These are phyloP conservation scores for Platyura marginata DNA, from an alignment of 1,140 invertebrate genomes.

Conservation along the genomic window DNA sequence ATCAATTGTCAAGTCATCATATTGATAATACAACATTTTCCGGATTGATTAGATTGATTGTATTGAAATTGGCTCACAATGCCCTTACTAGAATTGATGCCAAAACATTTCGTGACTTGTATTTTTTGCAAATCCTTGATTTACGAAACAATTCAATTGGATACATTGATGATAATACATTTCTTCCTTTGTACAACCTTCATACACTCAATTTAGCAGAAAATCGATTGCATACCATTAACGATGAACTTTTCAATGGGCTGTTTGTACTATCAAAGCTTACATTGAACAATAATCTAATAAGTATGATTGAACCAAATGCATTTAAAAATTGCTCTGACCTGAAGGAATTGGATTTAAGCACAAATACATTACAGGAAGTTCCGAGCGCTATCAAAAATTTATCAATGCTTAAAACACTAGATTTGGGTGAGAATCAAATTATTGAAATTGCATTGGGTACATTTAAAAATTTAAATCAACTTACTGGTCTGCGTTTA, in stretches of 20 bases:
- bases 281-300: constrained; percentile 56
- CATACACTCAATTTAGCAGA: constrained; percentile 60
- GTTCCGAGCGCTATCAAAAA: constrained; percentile 57
- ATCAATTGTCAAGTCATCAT: constrained; percentile 64
- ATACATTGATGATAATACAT: constrained; percentile 55
- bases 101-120: constrained; percentile 71
- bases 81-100: constrained; percentile 61
- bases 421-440: constrained; percentile 66
- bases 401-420: constrained; percentile 52
- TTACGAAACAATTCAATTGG: constrained; percentile 61
- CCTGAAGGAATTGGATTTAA: constrained; percentile 62
- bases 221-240: constrained; percentile 53
- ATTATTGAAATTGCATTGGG: constrained; percentile 53
- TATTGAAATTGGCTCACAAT: constrained; percentile 73
- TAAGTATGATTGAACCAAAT: constrained; percentile 50
- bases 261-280: constrained; percentile 64
- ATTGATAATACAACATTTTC: constrained; percentile 67
- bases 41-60: constrained; percentile 63
- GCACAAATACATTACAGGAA: constrained; percentile 53
- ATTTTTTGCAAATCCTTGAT: constrained; percentile 67
- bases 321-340: constrained; percentile 67
- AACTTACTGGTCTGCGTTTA: constrained; percentile 56
- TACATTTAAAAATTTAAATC: constrained; percentile 51
- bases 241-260: constrained; percentile 58
- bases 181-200: constrained; percentile 62